Conservation (phyloP, 2,797 vertebrate genomes). For the Otolemur crassicaudatus region DNA sequence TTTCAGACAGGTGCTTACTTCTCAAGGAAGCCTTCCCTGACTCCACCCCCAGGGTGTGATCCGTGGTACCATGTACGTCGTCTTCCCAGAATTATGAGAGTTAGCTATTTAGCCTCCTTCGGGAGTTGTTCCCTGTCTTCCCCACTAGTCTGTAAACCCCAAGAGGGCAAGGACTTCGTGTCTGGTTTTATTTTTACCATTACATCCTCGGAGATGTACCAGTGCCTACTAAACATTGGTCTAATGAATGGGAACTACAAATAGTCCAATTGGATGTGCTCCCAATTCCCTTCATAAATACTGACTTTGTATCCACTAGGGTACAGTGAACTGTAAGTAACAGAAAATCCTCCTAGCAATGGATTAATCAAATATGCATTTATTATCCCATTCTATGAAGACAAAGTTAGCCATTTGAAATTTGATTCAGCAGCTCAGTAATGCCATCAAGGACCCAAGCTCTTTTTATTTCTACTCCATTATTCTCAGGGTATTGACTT, state of each 20-base stretch:
- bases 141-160: background rate
- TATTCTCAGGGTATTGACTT: background rate
- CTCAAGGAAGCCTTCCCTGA: background rate
- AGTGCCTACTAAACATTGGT: background rate
- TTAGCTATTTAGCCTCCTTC: background rate
- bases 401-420: background rate
- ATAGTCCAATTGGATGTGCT: background rate
- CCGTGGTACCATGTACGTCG: accelerated
- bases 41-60: background rate
- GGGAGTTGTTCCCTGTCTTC: background rate
- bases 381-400: background rate
- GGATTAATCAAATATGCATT: background rate
- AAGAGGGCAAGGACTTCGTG: background rate
- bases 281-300: background rate
- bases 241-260: background rate
- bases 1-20: background rate
- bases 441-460: background rate
- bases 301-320: background rate
- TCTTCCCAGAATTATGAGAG: background rate
- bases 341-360: background rate
- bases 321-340: background rate
- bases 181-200: background rate
- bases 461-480: background rate
- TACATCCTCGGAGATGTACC: background rate
- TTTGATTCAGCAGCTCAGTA: background rate